These are phyloP conservation scores for Sarcoramphus papa DNA, from an alignment of 2,797 vertebrate genomes.

Conservation along the genomic window DNA sequence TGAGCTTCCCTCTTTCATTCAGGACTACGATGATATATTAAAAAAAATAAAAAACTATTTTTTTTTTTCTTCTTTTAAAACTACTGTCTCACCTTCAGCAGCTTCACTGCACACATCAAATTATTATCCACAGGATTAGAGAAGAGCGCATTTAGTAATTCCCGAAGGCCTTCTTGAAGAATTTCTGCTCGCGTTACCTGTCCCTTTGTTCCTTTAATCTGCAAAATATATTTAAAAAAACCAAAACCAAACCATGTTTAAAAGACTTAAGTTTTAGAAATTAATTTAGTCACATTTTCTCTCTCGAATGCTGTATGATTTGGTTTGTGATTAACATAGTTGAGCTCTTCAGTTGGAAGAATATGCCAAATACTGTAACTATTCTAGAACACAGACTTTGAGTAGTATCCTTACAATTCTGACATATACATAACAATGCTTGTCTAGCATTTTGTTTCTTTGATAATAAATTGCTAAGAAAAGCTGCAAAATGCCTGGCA, in stretches of 20 bases:
- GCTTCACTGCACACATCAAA: conserved; percentile 89
- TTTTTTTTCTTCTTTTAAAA: neutral
- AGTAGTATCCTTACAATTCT: neutral
- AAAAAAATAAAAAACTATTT: too few relatives aligned
- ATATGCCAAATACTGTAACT: neutral
- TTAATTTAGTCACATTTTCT: neutral
- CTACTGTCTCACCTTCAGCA: conserved; percentile 63
- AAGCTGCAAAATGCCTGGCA: neutral
- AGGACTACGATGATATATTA: neutral
- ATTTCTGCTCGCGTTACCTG: conserved; percentile 79
- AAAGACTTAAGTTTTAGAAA: neutral
- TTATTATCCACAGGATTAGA: conserved; percentile 85
- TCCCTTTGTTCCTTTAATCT: conserved; percentile 66
- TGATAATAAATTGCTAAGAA: neutral
- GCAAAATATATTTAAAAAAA: neutral
- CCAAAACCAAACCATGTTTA: neutral
- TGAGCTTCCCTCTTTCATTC: neutral
- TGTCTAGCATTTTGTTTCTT: neutral
- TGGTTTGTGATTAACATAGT: neutral
- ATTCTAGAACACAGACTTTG: neutral
- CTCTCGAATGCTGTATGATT: neutral
- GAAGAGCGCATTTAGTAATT: conserved; percentile 82
- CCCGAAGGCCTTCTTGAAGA: conserved; percentile 82
- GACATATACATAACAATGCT: neutral
- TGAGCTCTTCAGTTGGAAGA: neutral